Evolutionary conservation across 2,113 vertebrate species (phyloP).

Genomic region (Dunckerocampus dactyliophorus): DNA sequence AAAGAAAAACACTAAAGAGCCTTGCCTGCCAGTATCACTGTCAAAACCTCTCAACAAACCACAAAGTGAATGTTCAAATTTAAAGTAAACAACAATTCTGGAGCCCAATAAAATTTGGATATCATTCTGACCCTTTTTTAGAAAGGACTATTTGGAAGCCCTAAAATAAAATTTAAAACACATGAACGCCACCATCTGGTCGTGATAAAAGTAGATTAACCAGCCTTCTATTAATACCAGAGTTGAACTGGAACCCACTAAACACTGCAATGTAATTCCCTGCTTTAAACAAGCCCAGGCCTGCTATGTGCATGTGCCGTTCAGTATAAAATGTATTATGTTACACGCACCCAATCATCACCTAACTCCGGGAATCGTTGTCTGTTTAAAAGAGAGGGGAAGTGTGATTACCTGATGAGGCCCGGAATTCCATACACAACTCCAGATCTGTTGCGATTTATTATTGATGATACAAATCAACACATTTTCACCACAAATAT

Average conservation of each 20-base stretch:
- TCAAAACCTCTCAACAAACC: too few relatives aligned
- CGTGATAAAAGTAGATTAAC: constrained; percentile 61
- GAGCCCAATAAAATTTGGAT: constrained; percentile 9
- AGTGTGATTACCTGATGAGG: constrained; percentile 20
- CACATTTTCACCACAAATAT: neutral
- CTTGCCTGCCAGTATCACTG: too few relatives aligned
- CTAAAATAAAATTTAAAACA: constrained; percentile 41
- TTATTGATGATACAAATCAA: neutral
- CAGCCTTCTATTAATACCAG: constrained; percentile 64
- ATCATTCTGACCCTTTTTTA: constrained; percentile 21
- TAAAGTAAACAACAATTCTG: constrained; percentile 8
- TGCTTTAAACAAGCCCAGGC: constrained; percentile 57
- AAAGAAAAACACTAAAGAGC: neutral
- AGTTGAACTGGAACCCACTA: constrained; percentile 50
- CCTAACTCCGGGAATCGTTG: constrained; percentile 14
- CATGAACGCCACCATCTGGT: constrained; percentile 55
- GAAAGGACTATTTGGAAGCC: constrained; percentile 21
- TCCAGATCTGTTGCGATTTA: neutral
- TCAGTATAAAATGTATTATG: neutral
- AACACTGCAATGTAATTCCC: constrained; percentile 48
- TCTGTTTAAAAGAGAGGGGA: constrained; percentile 19
- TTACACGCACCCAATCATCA: constrained; percentile 13
- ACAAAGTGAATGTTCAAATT: constrained; percentile 2
- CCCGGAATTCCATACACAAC: constrained; percentile 20
- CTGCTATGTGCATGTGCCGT: constrained; percentile 6